Conservation (phyloP, 2,797 vertebrate species). For the Siniperca scherzeri region DNA sequence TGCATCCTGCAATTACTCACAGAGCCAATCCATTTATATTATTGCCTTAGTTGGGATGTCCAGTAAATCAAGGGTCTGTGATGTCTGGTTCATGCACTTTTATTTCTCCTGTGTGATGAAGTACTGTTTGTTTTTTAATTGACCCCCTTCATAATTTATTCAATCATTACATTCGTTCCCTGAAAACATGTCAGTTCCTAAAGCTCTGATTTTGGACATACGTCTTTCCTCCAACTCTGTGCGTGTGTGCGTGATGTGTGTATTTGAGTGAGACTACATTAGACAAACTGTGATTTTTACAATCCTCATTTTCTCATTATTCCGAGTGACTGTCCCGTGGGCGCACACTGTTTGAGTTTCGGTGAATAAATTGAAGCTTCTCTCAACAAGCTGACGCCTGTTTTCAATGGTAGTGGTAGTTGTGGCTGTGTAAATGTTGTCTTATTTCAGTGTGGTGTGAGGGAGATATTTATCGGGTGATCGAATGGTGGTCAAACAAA, state of each 20-base stretch:
- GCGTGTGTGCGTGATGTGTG: slow-evolving; percentile 2
- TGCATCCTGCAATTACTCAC: slow-evolving; percentile 24
- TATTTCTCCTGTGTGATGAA: slow-evolving; percentile 51
- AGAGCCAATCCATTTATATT: slow-evolving; percentile 13
- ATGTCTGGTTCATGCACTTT: slow-evolving; percentile 51
- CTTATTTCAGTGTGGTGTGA: background rate
- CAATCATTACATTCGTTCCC: slow-evolving; percentile 38
- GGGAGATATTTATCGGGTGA: background rate
- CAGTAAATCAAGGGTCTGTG: slow-evolving; percentile 18
- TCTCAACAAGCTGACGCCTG: slow-evolving; percentile 22
- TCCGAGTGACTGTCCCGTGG: slow-evolving; percentile 36
- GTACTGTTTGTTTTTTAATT: slow-evolving; percentile 27
- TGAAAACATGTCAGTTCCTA: slow-evolving; percentile 15
- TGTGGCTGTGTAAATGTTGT: background rate
- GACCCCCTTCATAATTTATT: slow-evolving; percentile 67
- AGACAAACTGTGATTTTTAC: slow-evolving; percentile 68
- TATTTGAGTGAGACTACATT: slow-evolving; percentile 37
- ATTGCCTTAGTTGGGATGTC: slow-evolving; percentile 23
- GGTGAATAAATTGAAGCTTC: slow-evolving; percentile 71
- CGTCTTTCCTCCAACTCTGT: slow-evolving; percentile 5
- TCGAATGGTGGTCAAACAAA: background rate
- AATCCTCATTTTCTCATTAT: slow-evolving; percentile 39
- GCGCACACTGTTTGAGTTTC: slow-evolving; percentile 56
- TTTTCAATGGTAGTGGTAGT: background rate
- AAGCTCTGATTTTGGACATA: slow-evolving; percentile 16